A percentile compares a stretch with the other conserved stretches of the same genome.
phyloP scores from a whole-genome alignment of 2,113 vertebrate genomes.

The Epinephelus cyanopodus region DNA sequence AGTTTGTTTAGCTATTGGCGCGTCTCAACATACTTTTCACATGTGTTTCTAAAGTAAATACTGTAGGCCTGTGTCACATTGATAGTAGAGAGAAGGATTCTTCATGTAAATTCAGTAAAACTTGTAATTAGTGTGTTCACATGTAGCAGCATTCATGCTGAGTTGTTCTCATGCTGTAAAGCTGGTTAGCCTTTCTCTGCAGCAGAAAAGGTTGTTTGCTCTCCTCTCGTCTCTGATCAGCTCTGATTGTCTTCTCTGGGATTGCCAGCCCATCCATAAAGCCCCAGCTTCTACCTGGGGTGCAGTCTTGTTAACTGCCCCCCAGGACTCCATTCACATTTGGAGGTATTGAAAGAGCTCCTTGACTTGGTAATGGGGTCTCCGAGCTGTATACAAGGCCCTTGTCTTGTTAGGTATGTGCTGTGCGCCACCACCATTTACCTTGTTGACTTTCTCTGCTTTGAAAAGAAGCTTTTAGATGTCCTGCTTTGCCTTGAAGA shows the following conservation, averaged over 20 bases:
- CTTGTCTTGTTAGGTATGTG: slow-evolving; percentile 49
- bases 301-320: slow-evolving; percentile 55
- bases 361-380: slow-evolving; percentile 58
- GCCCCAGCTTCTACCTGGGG: slow-evolving; percentile 35
- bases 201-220: slow-evolving; percentile 39
- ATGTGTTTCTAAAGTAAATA: background rate
- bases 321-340: slow-evolving; percentile 55
- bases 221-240: slow-evolving; percentile 45
- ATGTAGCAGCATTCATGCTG: background rate
- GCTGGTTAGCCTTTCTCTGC: slow-evolving; percentile 23
- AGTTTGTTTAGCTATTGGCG: background rate
- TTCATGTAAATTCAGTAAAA: background rate
- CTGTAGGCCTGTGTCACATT: background rate
- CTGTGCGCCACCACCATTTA: slow-evolving; percentile 36
- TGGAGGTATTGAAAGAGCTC: slow-evolving; percentile 42
- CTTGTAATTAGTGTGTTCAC: slow-evolving; percentile 21
- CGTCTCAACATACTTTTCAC: background rate
- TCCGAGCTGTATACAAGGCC: slow-evolving; percentile 33
- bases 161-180: slow-evolving; percentile 14
- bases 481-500: slow-evolving; percentile 29
- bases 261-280: slow-evolving; percentile 44
- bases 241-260: slow-evolving; percentile 45
- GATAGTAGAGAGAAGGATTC: background rate
- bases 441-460: slow-evolving; percentile 48
- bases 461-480: slow-evolving; percentile 52